Percentiles rank a stretch among this genome's conserved stretches.
Conservation (phyloP, 2,113 vertebrate genomes). For the Pontoporia blainvillei region DNA sequence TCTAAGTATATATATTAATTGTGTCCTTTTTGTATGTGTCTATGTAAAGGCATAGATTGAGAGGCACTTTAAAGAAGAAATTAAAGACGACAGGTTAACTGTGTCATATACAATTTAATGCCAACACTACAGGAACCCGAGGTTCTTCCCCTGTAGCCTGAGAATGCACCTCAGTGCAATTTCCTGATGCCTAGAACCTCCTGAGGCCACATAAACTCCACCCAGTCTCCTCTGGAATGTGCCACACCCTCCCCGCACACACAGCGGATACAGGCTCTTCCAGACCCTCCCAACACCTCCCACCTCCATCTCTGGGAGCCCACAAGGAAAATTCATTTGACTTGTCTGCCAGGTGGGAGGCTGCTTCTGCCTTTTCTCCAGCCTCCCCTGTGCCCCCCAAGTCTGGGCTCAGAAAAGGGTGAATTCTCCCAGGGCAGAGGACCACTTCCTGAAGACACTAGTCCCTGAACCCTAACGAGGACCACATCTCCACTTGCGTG, state of each 20-base stretch:
- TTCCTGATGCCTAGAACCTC: not conserved
- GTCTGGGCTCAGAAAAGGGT: constrained; percentile 27
- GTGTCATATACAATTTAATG: accelerated
- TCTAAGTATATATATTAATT: not conserved
- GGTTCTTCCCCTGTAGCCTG: not conserved
- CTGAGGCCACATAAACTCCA: not conserved
- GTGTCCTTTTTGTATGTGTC: not conserved
- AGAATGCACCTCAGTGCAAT: not conserved
- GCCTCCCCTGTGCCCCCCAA: not conserved
- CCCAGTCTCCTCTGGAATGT: constrained; percentile 27
- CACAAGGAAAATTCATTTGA: not conserved
- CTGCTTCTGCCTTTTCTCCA: not conserved
- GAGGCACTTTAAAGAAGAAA: constrained; percentile 2
- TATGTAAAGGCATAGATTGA: not conserved
- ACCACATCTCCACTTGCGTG: not conserved
- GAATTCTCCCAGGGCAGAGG: not conserved
- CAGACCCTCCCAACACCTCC: not conserved
- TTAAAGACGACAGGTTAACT: not conserved
- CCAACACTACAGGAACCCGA: not conserved
- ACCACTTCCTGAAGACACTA: not conserved
- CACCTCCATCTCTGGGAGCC: not conserved
- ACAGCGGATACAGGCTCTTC: not conserved
- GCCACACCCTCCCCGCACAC: constrained; percentile 53
- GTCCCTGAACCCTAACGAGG: not conserved
- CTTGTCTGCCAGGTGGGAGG: constrained; percentile 8